Percentiles rank a stretch among this genome's conserved stretches.
Conservation (phyloP, 64 coral and sea anemone species). For the Acropora yongei region DNA sequence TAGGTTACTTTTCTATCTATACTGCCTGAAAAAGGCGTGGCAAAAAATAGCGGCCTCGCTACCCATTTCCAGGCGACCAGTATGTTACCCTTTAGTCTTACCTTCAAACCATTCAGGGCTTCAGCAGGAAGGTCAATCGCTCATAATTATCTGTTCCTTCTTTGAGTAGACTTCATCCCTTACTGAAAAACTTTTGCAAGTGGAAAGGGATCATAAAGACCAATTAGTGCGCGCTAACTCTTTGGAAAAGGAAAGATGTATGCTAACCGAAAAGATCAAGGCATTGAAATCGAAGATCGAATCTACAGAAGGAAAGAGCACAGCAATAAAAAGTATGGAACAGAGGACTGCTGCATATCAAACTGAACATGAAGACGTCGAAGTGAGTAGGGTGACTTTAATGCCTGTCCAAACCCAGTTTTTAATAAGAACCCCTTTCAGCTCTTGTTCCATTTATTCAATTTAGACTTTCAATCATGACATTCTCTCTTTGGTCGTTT, state of each 20-base stretch:
- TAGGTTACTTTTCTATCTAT: no score
- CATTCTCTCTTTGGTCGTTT: no score
- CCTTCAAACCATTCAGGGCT: no score
- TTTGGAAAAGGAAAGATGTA: not conserved
- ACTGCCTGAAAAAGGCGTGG: no score
- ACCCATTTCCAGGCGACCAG: no score
- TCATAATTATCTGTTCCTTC: not conserved
- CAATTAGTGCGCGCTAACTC: not conserved
- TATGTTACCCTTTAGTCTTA: no score
- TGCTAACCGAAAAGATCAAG: not conserved
- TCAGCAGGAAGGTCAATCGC: no score
- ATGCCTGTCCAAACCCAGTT: no score
- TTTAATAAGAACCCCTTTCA: no score
- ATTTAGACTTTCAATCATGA: no score
- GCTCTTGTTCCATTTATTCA: no score
- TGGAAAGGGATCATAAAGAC: not conserved
- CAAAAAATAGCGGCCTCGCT: no score
- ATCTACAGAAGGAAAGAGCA: not conserved
- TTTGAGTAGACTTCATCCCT: constrained; percentile 13
- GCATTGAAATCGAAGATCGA: not conserved
- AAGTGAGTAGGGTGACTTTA: not conserved
- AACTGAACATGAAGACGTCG: not conserved
- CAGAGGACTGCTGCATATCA: not conserved
- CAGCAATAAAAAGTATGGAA: not conserved
- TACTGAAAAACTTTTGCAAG: not conserved